phyloP scores from a whole-genome alignment of 2,888 invertebrate species.

The Dryobota labecula region DNA sequence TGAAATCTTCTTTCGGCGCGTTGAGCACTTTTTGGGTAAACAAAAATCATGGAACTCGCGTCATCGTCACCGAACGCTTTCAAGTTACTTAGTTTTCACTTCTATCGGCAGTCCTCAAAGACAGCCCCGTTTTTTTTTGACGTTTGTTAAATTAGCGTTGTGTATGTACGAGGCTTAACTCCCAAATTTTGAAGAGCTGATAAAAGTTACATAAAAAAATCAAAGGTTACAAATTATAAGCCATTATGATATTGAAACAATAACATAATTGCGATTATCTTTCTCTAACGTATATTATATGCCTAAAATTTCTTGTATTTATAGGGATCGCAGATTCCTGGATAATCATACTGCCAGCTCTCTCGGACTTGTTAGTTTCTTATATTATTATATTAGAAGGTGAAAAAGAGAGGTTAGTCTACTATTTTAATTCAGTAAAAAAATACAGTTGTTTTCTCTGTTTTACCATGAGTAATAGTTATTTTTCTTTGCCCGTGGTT shows the following conservation, averaged over 20 bases:
- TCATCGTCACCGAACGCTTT: too few relatives aligned
- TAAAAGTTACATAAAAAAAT: conserved; percentile 50
- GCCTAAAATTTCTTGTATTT: conserved; percentile 49
- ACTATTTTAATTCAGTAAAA: not conserved
- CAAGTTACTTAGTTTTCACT: too few relatives aligned
- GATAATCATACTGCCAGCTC: conserved; percentile 23
- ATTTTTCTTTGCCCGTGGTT: not conserved
- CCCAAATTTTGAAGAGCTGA: conserved; percentile 17
- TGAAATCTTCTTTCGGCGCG: too few relatives aligned
- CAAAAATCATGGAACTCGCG: too few relatives aligned
- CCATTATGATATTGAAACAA: conserved; percentile 52
- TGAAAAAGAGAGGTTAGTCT: conserved; percentile 41
- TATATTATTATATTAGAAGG: conserved; percentile 15
- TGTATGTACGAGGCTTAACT: conserved; percentile 2
- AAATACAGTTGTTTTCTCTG: not conserved
- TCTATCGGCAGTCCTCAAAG: too few relatives aligned
- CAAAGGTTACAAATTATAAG: conserved; percentile 48
- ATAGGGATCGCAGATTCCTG: conserved; percentile 23
- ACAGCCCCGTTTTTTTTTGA: too few relatives aligned
- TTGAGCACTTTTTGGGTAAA: too few relatives aligned
- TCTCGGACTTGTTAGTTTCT: conserved; percentile 24
- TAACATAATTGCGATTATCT: conserved; percentile 42
- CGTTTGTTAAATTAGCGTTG: too few relatives aligned
- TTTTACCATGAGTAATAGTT: not conserved
- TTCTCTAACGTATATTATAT: conserved; percentile 19